phyloP scores from a whole-genome alignment of 2,797 vertebrate species.

The Smutsia temminckii region DNA sequence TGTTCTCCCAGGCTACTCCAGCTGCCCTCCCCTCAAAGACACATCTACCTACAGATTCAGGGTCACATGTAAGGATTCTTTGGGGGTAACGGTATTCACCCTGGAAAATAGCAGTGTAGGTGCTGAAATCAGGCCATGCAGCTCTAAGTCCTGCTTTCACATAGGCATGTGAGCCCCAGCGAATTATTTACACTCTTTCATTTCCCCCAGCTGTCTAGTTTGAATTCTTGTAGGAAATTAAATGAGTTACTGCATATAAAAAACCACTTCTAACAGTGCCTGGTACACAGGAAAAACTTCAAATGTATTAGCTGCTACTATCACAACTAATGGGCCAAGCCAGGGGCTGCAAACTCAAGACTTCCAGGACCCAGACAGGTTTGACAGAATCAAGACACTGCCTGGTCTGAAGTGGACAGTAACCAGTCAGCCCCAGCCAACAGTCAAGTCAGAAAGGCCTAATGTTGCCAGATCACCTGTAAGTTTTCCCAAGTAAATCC shows the following conservation, averaged over 20 bases:
- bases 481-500: not conserved
- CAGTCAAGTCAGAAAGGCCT: not conserved
- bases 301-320: accelerated
- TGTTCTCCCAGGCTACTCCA: no score
- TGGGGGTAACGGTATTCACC: accelerated
- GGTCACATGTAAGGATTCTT: not conserved
- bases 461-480: not conserved
- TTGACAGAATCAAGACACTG: not conserved
- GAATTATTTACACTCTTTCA: not conserved
- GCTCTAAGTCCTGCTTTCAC: not conserved
- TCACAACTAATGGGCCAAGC: accelerated
- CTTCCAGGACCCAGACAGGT: not conserved
- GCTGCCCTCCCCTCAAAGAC: not conserved
- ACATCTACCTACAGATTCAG: no score
- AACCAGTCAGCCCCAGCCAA: not conserved
- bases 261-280: not conserved
- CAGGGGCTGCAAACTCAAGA: not conserved
- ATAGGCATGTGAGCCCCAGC: not conserved
- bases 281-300: accelerated
- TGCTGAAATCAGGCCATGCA: not conserved
- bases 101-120: accelerated
- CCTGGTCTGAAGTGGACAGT: no score
- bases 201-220: accelerated
- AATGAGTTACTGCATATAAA: no score
- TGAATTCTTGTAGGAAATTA: not conserved